These are phyloP conservation scores for Bombus huntii DNA, from an alignment of 1,140 invertebrate species.

Conservation along the genomic window DNA sequence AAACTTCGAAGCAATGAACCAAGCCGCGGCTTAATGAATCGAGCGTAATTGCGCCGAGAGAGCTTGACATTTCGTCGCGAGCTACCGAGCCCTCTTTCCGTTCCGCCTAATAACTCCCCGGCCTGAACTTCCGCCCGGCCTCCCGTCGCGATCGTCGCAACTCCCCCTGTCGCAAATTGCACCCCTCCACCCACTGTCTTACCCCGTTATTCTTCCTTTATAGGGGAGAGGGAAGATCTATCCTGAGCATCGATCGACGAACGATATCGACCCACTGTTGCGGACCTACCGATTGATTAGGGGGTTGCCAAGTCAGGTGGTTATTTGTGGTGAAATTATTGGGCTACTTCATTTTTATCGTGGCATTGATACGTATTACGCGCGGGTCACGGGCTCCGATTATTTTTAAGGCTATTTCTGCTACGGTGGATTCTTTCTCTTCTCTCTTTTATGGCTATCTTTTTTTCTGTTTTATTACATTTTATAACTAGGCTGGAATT, in stretches of 20 bases:
- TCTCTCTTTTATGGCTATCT: not conserved
- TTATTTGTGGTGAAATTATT: conserved; percentile 1
- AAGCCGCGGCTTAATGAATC: conserved; percentile 48
- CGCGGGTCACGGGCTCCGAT: not conserved
- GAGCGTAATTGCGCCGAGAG: conserved; percentile 52
- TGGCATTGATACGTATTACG: not conserved
- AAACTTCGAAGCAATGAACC: conserved; percentile 57
- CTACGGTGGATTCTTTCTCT: too few species aligned
- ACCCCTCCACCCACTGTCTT: not conserved
- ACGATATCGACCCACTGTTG: not conserved
- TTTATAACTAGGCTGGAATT: not conserved
- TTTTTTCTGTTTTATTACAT: not conserved
- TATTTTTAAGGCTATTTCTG: not conserved
- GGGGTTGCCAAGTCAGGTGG: not conserved
- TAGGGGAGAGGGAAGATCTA: not conserved
- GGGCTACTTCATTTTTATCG: not conserved
- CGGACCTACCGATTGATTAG: too few species aligned
- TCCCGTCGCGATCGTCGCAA: conserved; percentile 7
- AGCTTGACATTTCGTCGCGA: conserved; percentile 56
- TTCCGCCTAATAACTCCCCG: conserved; percentile 42
- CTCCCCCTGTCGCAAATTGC: conserved; percentile 4
- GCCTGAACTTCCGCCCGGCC: conserved; percentile 7
- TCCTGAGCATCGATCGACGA: conserved; percentile 7
- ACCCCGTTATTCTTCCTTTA: not conserved
- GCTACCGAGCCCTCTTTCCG: conserved; percentile 30